Conservation (phyloP, 2,797 vertebrate species). For the Ctenosaura bakeri region DNA sequence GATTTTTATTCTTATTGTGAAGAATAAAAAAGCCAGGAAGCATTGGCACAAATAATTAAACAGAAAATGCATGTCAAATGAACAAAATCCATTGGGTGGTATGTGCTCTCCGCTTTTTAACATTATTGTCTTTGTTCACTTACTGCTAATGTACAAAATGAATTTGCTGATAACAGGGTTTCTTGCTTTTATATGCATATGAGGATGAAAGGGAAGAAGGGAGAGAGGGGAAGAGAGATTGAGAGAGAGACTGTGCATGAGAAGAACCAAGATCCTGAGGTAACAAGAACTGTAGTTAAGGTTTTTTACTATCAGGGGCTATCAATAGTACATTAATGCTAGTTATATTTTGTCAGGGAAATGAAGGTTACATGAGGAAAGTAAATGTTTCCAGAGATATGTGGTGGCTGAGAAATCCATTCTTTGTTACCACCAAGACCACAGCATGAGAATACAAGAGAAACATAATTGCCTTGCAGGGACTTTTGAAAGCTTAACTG, state of each 20-base stretch:
- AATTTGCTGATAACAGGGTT: slow-evolving; percentile 38
- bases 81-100: slow-evolving; percentile 35
- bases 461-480: slow-evolving; percentile 30
- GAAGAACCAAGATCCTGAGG: not conserved
- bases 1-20: slow-evolving; percentile 55
- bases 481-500: slow-evolving; percentile 32
- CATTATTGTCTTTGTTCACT: not conserved
- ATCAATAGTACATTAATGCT: not conserved
- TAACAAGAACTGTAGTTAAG: slow-evolving; percentile 21
- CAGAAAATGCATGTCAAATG: slow-evolving; percentile 43
- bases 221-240: not conserved
- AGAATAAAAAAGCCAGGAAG: slow-evolving; percentile 33
- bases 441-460: not conserved
- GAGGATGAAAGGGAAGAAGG: not conserved
- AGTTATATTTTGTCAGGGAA: slow-evolving; percentile 10
- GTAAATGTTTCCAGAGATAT: not conserved
- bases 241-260: not conserved
- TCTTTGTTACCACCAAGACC: slow-evolving; percentile 2
- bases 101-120: slow-evolving; percentile 15
- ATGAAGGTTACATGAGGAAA: not conserved
- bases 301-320: not conserved
- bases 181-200: slow-evolving; percentile 15
- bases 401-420: slow-evolving; percentile 6
- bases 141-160: slow-evolving; percentile 10
- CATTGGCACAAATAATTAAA: slow-evolving; percentile 59